Evolutionary conservation across 2,797 vertebrate genomes (phyloP), one percentile per base, ranked within the genome.

Genomic region (Lycodopsis pacificus): DNA sequence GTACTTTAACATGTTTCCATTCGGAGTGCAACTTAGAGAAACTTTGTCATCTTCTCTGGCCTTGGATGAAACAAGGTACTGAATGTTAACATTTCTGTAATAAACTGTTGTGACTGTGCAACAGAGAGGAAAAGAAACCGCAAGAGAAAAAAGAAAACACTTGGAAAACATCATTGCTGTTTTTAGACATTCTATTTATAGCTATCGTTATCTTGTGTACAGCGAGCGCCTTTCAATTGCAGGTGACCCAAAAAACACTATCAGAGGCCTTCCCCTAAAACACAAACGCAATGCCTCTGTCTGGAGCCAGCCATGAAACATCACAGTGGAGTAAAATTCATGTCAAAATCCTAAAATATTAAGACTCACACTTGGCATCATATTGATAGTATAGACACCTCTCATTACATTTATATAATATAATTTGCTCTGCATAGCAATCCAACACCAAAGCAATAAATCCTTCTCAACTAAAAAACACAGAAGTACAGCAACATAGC

Each of bases 231-330:
- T 86, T 78, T 84, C 34, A 72, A 79, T 67, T 81, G 73, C 77
- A 81, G 75, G 61, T 87, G 87, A 88, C 88, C 87, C 81, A 88
- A 87, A 86, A 90, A 81, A 36, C 30, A 65, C 44, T 13, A 79
- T 65, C 71, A 46, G 71, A 75, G 71, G 66, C 73, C 68, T 65
- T 48, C 40, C 4, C 49, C 70, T 77, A 32, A 65, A 84, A 86
- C 51, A 81, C 71, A 83, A 86, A 74, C 63, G 77, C 34, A 73
- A 32, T 27, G 62, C 49, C 74, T 77, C 58, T 48, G 73, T 71
- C 56, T 73, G 71, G 70, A 87, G 65, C 22, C 22, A 25, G 30
- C 65, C 62, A 63, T 53, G 48, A 69, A 65, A 63, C 30, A 65
- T 76, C 14, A 73, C 63, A 56, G 71, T 51, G 44, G 27, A 51